Percentiles rank a stretch among this genome's conserved stretches.
Conservation (phyloP, 2,113 vertebrate genomes). For the Elachura formosa region DNA sequence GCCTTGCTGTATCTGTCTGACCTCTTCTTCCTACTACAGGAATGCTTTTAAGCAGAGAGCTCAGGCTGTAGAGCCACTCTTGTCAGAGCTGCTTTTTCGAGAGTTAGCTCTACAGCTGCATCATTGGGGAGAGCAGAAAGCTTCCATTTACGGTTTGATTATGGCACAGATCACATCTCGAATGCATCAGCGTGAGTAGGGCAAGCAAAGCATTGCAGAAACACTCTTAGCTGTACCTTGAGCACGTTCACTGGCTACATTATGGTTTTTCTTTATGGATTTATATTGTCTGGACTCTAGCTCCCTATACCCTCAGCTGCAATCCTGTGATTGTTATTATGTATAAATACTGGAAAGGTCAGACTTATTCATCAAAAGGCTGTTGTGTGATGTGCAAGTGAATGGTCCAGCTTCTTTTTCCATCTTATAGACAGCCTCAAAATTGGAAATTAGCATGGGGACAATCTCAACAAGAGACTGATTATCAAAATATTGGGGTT, state of each 20-base stretch:
- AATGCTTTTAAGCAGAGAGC: conserved; percentile 13
- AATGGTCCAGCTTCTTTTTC: background rate
- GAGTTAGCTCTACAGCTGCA: background rate
- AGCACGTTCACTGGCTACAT: background rate
- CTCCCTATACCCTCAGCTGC: background rate
- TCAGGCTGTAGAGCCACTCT: background rate
- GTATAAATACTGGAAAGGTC: background rate
- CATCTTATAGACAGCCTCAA: background rate
- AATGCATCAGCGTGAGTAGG: background rate
- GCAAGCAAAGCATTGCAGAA: background rate
- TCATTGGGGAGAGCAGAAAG: background rate
- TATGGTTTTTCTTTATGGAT: background rate
- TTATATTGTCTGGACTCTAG: background rate
- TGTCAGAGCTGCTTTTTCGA: background rate
- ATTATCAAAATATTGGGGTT: background rate
- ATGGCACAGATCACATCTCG: background rate
- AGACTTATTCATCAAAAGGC: background rate
- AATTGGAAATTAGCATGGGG: background rate
- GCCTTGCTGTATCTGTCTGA: background rate
- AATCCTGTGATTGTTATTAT: background rate
- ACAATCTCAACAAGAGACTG: background rate
- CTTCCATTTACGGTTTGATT: background rate
- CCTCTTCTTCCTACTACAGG: background rate
- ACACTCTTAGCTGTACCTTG: background rate
- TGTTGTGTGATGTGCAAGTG: background rate